These are phyloP conservation scores for Paratilapia polleni DNA, from an alignment of 2,113 vertebrate genomes.

Conservation along the genomic window DNA sequence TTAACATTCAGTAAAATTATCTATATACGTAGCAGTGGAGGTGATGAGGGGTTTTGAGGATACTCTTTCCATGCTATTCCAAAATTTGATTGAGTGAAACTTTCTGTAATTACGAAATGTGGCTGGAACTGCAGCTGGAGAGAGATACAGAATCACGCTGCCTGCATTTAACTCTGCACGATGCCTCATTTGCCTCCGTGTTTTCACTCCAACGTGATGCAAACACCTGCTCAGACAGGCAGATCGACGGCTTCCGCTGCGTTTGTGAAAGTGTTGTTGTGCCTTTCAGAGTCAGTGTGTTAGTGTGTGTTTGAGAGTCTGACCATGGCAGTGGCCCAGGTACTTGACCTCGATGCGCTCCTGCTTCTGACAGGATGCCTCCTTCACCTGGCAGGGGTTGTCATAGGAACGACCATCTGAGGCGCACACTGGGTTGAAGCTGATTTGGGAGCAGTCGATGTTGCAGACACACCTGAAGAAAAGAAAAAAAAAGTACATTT, in stretches of 20 bases:
- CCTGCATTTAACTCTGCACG: slow-evolving; percentile 26
- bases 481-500: slow-evolving; percentile 22
- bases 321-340: slow-evolving; percentile 99
- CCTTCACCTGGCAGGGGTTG: slow-evolving; percentile 99
- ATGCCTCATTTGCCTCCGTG: slow-evolving; percentile 26
- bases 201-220: slow-evolving; percentile 13
- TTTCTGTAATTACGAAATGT: slow-evolving; percentile 17
- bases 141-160: slow-evolving; percentile 1
- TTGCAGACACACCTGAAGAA: slow-evolving; percentile 96
- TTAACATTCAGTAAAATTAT: slow-evolving; percentile 50
- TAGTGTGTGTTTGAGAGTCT: slow-evolving; percentile 48
- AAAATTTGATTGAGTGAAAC: slow-evolving; percentile 37
- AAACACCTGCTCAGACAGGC: slow-evolving; percentile 41
- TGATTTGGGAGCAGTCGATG: slow-evolving; percentile 99
- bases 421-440: slow-evolving; percentile 99
- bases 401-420: slow-evolving; percentile 98
- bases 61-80: slow-evolving; percentile 39
- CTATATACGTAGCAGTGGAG: slow-evolving; percentile 26
- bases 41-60: slow-evolving; percentile 32
- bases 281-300: neutral
- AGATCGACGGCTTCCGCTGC: slow-evolving; percentile 15
- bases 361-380: slow-evolving; percentile 99
- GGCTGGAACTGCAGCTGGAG: slow-evolving; percentile 8
- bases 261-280: neutral
- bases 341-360: slow-evolving; percentile 99